Evolutionary conservation across 2,888 invertebrate species (phyloP), one percentile per base, ranked within the genome.

Genomic region (Eilema caniola): DNA sequence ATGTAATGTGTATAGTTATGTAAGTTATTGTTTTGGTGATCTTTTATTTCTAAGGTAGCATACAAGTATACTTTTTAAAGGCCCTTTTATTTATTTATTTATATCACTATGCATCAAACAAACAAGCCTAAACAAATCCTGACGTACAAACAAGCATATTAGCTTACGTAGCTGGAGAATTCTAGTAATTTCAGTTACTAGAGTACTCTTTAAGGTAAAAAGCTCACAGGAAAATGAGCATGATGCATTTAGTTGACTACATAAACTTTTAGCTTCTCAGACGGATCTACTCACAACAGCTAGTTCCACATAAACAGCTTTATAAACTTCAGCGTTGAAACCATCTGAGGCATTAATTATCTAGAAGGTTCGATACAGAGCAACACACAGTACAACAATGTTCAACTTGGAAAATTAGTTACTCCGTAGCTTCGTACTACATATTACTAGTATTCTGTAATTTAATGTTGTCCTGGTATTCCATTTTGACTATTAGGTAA

Each of bases 381-480:
- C 76, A 41, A 5, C 56, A 20, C 33, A 14, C 62, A 73, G 70
- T 77, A 76, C 76, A 76, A 77, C 78, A 77, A 82, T 76, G 80
- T 75, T 72, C 75, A 81, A 82, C 81, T 83, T 83, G 82, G 81
- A 79, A 82, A 82, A 83, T 82, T 82, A 83, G 76, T 83, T 78
- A 77, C 61, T 66, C 33, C 62, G 57, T 28, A 64, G 31, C n/a
- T 16, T 20, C 47, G 59, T 41, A 28, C 31, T 64, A 60, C 25
- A 31, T 66, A 41, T 31, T 59, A 59, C 11, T 24, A 24, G 37
- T 62, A 28, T 70, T 57, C 57, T 7, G 56, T 41, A 62, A 47
- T 59, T 67, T 64, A 25, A 60, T 57, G 53, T 20, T 56, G 53
- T 56, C 53, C 63, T 59, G 47, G 66, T 59, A 66, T 53, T 23